Evolutionary conservation across 2,797 vertebrate species (phyloP).

Genomic region (Sphenopsis melanotis): DNA sequence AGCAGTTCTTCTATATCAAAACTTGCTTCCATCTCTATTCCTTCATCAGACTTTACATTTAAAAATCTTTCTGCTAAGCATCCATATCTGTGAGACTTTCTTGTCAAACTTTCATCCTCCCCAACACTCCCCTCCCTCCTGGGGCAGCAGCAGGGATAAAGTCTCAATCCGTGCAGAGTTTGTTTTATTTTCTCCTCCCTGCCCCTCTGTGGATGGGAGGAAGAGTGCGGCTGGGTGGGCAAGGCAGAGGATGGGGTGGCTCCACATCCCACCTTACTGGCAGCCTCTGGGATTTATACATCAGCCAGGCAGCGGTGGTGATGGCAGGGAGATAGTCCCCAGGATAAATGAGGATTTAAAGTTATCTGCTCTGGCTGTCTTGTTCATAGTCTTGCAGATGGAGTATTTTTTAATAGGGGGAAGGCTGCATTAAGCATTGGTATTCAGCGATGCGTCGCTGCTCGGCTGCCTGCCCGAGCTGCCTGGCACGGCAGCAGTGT

Average conservation of each 20-base stretch:
- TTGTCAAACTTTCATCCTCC: too few species aligned
- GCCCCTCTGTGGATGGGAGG: rapidly evolving
- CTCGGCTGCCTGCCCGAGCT: not conserved
- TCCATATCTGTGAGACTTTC: too few species aligned
- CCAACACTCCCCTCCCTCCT: not conserved
- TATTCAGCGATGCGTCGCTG: not conserved
- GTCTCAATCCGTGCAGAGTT: rapidly evolving
- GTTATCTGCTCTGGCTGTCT: not conserved
- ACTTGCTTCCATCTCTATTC: too few species aligned
- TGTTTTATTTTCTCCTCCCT: rapidly evolving
- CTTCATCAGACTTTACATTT: too few species aligned
- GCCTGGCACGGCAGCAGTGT: not conserved
- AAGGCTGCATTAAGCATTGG: not conserved
- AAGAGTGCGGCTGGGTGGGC: rapidly evolving
- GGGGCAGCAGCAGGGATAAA: not conserved
- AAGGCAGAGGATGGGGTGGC: rapidly evolving
- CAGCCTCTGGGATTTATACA: not conserved
- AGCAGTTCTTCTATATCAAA: too few species aligned
- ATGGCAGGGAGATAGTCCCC: not conserved
- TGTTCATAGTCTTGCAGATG: not conserved
- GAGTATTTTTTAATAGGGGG: not conserved
- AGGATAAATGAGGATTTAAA: not conserved
- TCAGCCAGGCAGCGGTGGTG: rapidly evolving
- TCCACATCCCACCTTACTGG: rapidly evolving
- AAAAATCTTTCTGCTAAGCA: too few species aligned